phyloP scores from a whole-genome alignment of 2,888 invertebrate genomes.

The Cephonodes hylas region DNA sequence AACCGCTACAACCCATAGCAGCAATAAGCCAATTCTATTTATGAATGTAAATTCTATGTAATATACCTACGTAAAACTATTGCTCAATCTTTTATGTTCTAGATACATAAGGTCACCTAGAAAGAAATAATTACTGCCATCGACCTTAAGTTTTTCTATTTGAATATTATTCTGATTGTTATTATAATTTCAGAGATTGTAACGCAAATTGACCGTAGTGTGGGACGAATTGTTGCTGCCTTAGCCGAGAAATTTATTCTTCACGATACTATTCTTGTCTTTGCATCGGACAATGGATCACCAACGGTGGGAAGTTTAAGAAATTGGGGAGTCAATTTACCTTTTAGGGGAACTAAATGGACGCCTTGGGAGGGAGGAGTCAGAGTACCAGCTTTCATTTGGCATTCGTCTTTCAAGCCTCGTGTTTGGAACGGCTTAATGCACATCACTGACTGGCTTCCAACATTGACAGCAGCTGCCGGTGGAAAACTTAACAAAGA shows the following conservation, averaged over 20 bases:
- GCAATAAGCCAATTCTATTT: neutral
- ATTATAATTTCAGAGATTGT: constrained; percentile 79
- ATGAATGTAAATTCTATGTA: neutral
- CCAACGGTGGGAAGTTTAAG: constrained; percentile 87
- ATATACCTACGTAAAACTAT: neutral
- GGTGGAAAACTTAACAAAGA: constrained; percentile 53
- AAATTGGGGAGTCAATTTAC: constrained; percentile 90
- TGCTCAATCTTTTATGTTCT: neutral
- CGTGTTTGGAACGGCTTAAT: constrained; percentile 83
- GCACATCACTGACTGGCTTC: constrained; percentile 92
- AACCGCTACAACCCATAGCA: neutral
- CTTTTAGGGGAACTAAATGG: constrained; percentile 89
- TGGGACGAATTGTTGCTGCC: constrained; percentile 87
- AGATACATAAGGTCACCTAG: neutral
- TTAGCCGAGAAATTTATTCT: constrained; percentile 85
- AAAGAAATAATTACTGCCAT: neutral
- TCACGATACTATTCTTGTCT: constrained; percentile 91
- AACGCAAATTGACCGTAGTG: constrained; percentile 88
- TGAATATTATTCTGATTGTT: neutral
- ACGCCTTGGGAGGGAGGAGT: constrained; percentile 93
- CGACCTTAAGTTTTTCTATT: neutral
- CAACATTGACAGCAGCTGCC: constrained; percentile 82
- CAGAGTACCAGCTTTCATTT: constrained; percentile 87
- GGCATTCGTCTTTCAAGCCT: constrained; percentile 82
- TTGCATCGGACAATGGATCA: constrained; percentile 94